Evolutionary conservation across 2,113 vertebrate genomes (phyloP), one percentile per base, ranked within the genome.

Genomic region (Numida meleagris): DNA sequence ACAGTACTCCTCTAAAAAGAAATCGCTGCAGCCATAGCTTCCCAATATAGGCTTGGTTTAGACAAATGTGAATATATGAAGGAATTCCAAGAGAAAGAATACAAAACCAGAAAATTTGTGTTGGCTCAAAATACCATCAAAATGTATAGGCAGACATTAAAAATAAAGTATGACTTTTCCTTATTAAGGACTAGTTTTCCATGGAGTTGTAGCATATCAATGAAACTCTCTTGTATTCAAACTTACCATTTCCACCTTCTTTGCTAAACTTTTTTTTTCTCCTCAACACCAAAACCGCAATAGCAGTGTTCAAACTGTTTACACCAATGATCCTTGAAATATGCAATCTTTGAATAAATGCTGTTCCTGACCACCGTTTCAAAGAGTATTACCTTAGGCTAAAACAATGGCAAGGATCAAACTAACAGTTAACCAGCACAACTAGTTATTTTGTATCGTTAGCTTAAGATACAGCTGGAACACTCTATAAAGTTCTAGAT

Each of bases 21-120:
- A 71, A 31, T 17, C 38, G 27, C 36, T 42, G 9, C 23, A 7
- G 45, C 14, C 15, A 79, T 23, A 1, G 1, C 9, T 77, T 77
- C 36, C 38, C 50, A 25, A 9, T 27, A 14, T 6, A 63, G 36
- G 24, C 29, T 31, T 73, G 34, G 25, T 42, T 78, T 33, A 61
- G 46, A 8, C 59, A 29, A 65, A 53, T 80, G 9, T 33, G 50
- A 75, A 51, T 65, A 46, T 6, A 42, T 59, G 7, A 29, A 36
- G 17, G 58, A 81, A 66, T 14, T 43, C 34, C 2, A 1, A 71
- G 16, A 50, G 1, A 71, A 2, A 58, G 2, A 42, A 81, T 81
- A 65, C 9, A 43, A 75, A 65, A 27, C 0, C 42, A 46, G 68
- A 80, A 76, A 45, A 55, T 20, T 14, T 0, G 0, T 10, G 29